phyloP scores from a whole-genome alignment of 2,888 invertebrate genomes.

The Microplitis manilae region DNA sequence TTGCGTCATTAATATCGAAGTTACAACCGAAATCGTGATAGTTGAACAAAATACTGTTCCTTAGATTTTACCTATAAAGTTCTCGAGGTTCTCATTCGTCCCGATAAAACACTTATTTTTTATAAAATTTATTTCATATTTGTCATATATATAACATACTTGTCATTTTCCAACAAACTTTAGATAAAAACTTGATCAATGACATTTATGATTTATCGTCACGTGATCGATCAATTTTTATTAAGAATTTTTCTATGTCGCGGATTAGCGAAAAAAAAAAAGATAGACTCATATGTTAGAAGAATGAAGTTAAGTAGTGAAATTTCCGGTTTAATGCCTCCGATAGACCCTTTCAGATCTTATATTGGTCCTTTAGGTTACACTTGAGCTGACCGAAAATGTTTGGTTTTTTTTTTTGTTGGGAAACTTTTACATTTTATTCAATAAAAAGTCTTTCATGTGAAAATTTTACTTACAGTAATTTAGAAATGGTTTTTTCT shows the following conservation, averaged over 20 bases:
- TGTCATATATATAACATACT: too few species aligned
- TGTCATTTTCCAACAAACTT: too few species aligned
- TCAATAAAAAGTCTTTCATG: background rate
- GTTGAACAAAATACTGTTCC: background rate
- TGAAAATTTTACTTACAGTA: background rate
- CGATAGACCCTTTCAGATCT: constrained; percentile 52
- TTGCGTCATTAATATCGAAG: background rate
- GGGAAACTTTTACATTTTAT: background rate
- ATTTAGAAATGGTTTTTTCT: background rate
- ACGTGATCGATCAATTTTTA: background rate
- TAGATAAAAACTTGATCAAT: too few species aligned
- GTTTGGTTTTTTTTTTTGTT: constrained; percentile 45
- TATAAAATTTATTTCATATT: too few species aligned
- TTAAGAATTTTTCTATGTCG: background rate
- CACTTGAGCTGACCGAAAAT: constrained; percentile 65
- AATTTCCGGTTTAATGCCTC: constrained; percentile 64
- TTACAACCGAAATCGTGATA: background rate
- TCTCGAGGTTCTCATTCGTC: background rate
- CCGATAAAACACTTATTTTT: background rate
- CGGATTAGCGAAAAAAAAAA: background rate
- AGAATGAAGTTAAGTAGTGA: constrained; percentile 19
- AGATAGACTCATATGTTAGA: background rate
- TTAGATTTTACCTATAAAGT: background rate
- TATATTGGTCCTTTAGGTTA: constrained; percentile 48
- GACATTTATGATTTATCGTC: background rate